Evolutionary conservation across 2,113 vertebrate species (phyloP), one percentile per base, ranked within the genome.

Genomic region (Odontesthes bonariensis): DNA sequence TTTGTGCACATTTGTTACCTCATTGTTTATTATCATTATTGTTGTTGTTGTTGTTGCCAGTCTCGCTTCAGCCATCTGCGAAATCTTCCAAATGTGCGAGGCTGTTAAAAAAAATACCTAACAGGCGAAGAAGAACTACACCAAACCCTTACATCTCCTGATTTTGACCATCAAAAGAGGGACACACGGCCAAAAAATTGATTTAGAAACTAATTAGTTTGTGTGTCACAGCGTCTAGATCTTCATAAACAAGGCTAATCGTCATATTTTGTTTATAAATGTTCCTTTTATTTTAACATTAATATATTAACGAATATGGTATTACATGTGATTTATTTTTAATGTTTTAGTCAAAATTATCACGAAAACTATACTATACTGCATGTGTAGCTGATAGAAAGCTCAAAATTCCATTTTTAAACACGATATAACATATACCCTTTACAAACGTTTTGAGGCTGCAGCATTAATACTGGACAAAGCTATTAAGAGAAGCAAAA

Each of bases 401-500:
- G 31, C 72, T 77, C 60, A 46, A 59, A 63, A 73, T 64, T 19
- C 14, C 71, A 74, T 70, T 75, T 71, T 40, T 59, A 82, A 79
- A 66, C 10, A 38, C 2, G 35, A 38, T n/a, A 38, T 10, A 75
- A 80, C 49, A 42, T 81, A 74, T 2, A n/a, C 6, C 63, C 33
- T 0, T 0, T 32, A 40, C 33, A 76, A 19, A 70, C 56, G 66
- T 71, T 66, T 54, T 20, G 17, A 80, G 33, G 61, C 59, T 66
- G 65, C 47, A 51, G 57, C 12, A 17, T 27, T 62, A 58, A 70
- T 57, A 58, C 55, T 73, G 64, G 46, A 74, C 47, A 71, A 82
- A 78, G 73, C 72, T 64, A 73, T 83, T 71, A 81, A 60, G 46
- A 62, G 56, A 77, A 61, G 52, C 27, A 75, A 51, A 75, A 65